phyloP scores from a whole-genome alignment of 2,113 vertebrate species.

The Hyperoodon ampullatus region DNA sequence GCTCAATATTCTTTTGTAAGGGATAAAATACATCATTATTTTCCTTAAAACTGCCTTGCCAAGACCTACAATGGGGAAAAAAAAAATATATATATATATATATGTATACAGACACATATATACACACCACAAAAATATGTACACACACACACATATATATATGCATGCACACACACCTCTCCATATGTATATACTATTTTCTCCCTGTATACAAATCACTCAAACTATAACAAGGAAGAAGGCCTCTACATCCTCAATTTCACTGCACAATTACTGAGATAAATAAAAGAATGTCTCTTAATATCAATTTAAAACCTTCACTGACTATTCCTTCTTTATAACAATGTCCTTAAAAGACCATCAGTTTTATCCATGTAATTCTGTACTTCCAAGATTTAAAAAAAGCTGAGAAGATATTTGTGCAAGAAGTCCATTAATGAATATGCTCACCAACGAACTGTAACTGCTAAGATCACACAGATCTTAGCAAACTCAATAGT shows the following conservation, averaged over 20 bases:
- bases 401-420: background rate
- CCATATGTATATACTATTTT: background rate
- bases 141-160: background rate
- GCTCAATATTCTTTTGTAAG: constrained; percentile 45
- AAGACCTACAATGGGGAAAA: background rate
- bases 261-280: constrained; percentile 5
- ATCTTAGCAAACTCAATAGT: constrained; percentile 24
- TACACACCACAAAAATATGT: background rate
- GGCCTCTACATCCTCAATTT: background rate
- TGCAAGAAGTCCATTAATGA: background rate
- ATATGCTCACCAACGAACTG: background rate
- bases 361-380: constrained; percentile 52
- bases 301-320: background rate
- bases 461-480: background rate
- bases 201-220: constrained; percentile 13
- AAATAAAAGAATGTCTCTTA: background rate
- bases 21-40: constrained; percentile 45
- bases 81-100: background rate
- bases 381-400: background rate
- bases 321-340: background rate
- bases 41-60: constrained; percentile 56
- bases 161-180: background rate
- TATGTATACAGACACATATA: background rate
- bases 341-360: background rate
- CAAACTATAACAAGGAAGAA: background rate